A percentile compares a stretch with the other conserved stretches of the same genome.
Evolutionary conservation across 2,113 vertebrate species (phyloP).

Genomic region (Leptobrachium ailaonicum): DNA sequence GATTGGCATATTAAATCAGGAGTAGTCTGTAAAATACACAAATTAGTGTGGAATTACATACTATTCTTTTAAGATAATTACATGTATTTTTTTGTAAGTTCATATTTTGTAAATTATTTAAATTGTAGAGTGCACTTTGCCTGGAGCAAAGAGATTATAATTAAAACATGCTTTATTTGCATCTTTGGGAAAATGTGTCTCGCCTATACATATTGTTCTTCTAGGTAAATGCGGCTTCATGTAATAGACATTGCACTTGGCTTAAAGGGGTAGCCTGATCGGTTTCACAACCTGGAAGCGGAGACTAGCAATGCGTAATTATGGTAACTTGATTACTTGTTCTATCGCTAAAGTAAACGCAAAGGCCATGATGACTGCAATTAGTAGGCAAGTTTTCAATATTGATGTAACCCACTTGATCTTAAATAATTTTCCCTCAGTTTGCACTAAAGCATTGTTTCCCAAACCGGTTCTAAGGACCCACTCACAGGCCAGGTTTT

Average conservation of each 20-base stretch:
- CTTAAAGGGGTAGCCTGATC: not conserved
- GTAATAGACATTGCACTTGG: slow-evolving; percentile 1
- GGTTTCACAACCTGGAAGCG: not conserved
- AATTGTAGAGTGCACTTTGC: slow-evolving; percentile 47
- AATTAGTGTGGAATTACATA: slow-evolving; percentile 46
- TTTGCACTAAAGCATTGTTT: no score
- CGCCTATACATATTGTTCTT: slow-evolving; percentile 32
- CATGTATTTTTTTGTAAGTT: slow-evolving; percentile 48
- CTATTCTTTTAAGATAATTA: slow-evolving; percentile 48
- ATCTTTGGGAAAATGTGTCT: slow-evolving; percentile 23
- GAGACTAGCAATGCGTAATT: no score
- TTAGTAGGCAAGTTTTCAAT: no score
- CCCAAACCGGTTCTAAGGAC: no score
- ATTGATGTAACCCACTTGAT: no score
- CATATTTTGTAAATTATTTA: slow-evolving; percentile 51
- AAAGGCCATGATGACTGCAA: no score
- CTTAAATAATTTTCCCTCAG: no score
- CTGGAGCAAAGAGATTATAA: slow-evolving; percentile 45
- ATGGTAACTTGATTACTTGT: no score
- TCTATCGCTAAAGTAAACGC: no score
- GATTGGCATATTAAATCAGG: slow-evolving; percentile 49
- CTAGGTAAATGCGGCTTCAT: slow-evolving; percentile 25
- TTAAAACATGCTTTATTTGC: slow-evolving; percentile 41
- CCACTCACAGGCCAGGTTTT: no score
- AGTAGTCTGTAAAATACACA: slow-evolving; percentile 50